phyloP scores from a whole-genome alignment of 2,797 vertebrate species.

The Gorsachius magnificus region DNA sequence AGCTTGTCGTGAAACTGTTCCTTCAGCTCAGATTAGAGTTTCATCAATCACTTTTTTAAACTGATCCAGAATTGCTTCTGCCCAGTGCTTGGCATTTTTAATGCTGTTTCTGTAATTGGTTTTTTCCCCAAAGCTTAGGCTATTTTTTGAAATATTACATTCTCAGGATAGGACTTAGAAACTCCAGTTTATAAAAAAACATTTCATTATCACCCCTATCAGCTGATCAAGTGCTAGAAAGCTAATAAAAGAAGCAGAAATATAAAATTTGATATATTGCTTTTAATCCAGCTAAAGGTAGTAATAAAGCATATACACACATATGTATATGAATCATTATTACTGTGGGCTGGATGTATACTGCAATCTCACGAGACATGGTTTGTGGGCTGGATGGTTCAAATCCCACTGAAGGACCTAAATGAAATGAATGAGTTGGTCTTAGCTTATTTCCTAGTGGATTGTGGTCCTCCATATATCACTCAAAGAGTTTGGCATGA shows the following conservation, averaged over 20 bases:
- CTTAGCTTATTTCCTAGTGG: slow-evolving; percentile 49
- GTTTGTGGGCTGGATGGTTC: slow-evolving; percentile 58
- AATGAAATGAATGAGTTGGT: slow-evolving; percentile 56
- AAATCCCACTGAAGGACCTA: slow-evolving; percentile 53
- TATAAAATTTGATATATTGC: slow-evolving; percentile 75
- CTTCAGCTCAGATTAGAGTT: slow-evolving; percentile 93
- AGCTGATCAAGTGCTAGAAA: slow-evolving; percentile 75
- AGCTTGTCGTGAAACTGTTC: slow-evolving; percentile 90
- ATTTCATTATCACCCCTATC: slow-evolving; percentile 77
- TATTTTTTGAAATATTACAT: slow-evolving; percentile 84
- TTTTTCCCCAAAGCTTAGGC: slow-evolving; percentile 82
- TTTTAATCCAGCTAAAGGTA: slow-evolving; percentile 75
- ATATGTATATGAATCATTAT: slow-evolving; percentile 72
- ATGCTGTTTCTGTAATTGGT: slow-evolving; percentile 86
- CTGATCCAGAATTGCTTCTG: slow-evolving; percentile 85
- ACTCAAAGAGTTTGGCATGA: slow-evolving; percentile 47
- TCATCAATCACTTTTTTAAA: slow-evolving; percentile 94
- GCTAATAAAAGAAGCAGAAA: slow-evolving; percentile 76
- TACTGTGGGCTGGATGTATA: slow-evolving; percentile 55
- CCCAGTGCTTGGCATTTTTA: slow-evolving; percentile 84
- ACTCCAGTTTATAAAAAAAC: slow-evolving; percentile 76
- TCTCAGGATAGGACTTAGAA: slow-evolving; percentile 74
- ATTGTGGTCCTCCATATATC: slow-evolving; percentile 38
- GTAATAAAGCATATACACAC: slow-evolving; percentile 71
- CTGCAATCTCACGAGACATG: slow-evolving; percentile 64